These are phyloP conservation scores for Manis javanica DNA, from an alignment of 2,797 vertebrate genomes.

Conservation along the genomic window DNA sequence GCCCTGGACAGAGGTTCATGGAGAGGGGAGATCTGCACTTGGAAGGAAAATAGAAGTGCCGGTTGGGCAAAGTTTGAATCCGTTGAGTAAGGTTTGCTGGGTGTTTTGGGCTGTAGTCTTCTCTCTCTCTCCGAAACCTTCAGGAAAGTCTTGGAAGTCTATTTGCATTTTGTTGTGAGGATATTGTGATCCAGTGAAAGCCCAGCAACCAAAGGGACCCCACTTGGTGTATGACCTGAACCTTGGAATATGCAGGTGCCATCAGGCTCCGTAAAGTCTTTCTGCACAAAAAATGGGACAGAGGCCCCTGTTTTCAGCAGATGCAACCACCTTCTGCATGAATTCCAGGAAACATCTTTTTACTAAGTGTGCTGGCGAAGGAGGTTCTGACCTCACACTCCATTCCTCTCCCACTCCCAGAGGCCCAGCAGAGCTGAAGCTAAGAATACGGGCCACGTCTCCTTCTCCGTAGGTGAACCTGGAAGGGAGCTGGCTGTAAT, in stretches of 20 bases:
- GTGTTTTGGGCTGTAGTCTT: background rate
- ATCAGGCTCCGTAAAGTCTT: background rate
- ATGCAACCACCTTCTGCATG: background rate
- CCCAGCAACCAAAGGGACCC: background rate
- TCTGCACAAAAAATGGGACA: background rate
- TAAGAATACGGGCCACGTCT: background rate
- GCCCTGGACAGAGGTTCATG: background rate
- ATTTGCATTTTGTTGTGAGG: background rate
- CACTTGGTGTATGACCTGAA: background rate
- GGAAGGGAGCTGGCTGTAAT: background rate
- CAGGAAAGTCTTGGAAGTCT: background rate
- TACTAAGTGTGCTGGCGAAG: background rate
- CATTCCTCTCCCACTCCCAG: background rate
- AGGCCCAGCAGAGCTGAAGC: background rate
- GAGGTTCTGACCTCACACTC: background rate
- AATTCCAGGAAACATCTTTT: background rate
- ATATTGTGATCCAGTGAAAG: background rate
- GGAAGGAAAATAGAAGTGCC: background rate
- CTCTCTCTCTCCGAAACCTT: background rate
- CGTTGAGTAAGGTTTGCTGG: background rate
- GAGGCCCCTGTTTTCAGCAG: background rate
- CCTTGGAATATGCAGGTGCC: fast-evolving
- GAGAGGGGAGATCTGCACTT: background rate
- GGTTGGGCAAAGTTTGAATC: background rate
- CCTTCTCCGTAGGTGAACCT: background rate